A percentile compares a stretch with the other conserved stretches of the same genome.
phyloP scores from a whole-genome alignment of 2,888 invertebrate species.

The Metacarcinus magister region DNA sequence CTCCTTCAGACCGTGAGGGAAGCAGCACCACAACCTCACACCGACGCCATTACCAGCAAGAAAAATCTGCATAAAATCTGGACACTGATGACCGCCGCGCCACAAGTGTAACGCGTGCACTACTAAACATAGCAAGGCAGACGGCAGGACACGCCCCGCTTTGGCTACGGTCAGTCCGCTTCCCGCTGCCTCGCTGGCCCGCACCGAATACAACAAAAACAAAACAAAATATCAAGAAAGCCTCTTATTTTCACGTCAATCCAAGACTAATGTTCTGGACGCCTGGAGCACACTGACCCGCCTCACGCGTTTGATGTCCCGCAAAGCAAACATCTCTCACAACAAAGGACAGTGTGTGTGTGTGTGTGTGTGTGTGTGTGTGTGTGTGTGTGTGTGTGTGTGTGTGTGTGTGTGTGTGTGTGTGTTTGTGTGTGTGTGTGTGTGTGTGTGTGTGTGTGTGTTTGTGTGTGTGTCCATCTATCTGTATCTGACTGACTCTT shows the following conservation, averaged over 20 bases:
- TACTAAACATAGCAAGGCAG: not conserved
- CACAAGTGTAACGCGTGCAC: not conserved
- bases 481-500: too few relatives aligned
- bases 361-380: too few relatives aligned
- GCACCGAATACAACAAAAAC: not conserved
- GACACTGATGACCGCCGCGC: not conserved
- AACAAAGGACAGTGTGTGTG: not conserved
- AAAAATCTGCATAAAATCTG: not conserved
- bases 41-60: not conserved
- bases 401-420: too few relatives aligned
- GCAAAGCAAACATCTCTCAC: not conserved
- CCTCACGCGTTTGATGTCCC: not conserved
- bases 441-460: too few relatives aligned
- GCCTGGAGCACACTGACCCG: not conserved
- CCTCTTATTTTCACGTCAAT: not conserved
- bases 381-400: too few relatives aligned
- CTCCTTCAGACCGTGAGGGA: not conserved
- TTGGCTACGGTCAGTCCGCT: not conserved
- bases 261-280: not conserved
- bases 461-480: too few relatives aligned
- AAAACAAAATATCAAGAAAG: not conserved
- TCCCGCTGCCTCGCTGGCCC: not conserved
- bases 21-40: not conserved
- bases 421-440: too few relatives aligned
- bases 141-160: not conserved